Conservation (phyloP, 1,140 invertebrate species). For the Dinothrombium tinctorium region DNA sequence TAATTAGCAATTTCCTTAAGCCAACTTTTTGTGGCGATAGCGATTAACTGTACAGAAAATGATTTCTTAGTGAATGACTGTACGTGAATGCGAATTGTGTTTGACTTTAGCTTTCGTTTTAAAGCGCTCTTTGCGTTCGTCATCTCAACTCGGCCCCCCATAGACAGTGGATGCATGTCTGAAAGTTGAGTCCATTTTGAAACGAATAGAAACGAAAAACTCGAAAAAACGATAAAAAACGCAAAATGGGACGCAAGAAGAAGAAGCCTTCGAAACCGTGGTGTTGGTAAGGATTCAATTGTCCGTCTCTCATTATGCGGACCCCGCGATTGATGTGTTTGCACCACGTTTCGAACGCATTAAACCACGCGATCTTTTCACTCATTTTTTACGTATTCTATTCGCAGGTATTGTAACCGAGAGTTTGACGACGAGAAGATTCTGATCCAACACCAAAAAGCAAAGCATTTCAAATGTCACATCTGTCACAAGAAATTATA, state of each 20-base stretch:
- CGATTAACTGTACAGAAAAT: too few species aligned
- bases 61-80: too few species aligned
- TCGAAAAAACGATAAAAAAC: too few species aligned
- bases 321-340: not conserved
- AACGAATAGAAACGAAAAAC: too few species aligned
- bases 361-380: not conserved
- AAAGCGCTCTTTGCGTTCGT: too few species aligned
- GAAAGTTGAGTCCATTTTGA: too few species aligned
- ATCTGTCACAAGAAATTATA: slow-evolving; percentile 99
- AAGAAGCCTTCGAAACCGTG: slow-evolving; percentile 99
- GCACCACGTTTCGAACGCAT: not conserved
- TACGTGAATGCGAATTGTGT: too few species aligned
- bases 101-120: too few species aligned
- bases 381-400: slow-evolving; percentile 7
- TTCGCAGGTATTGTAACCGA: slow-evolving; percentile 94
- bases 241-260: slow-evolving; percentile 95
- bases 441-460: slow-evolving; percentile 99
- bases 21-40: too few species aligned
- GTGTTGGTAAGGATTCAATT: slow-evolving; percentile 61
- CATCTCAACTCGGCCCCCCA: too few species aligned
- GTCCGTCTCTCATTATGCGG: not conserved
- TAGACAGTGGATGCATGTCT: too few species aligned
- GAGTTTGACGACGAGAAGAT: slow-evolving; percentile 99
- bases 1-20: too few species aligned
- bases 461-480: slow-evolving; percentile 99